These are phyloP conservation scores for Hydrophis major DNA, from an alignment of 2,797 vertebrate genomes.

Conservation along the genomic window DNA sequence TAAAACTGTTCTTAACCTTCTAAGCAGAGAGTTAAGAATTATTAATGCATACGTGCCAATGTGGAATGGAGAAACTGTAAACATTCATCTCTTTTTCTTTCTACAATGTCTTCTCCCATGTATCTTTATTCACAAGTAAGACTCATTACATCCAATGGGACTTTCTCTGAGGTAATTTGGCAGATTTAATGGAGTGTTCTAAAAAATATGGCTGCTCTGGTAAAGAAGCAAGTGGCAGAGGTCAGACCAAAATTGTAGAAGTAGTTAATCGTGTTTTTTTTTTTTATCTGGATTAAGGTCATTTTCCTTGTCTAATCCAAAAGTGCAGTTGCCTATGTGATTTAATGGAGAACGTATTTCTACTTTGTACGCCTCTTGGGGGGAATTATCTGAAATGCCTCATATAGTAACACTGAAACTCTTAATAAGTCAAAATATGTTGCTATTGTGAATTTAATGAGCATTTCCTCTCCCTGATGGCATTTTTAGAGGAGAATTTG, in stretches of 20 bases:
- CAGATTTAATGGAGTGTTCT: not conserved
- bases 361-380: not conserved
- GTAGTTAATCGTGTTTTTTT: not conserved
- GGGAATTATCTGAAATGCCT: not conserved
- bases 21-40: not conserved
- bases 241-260: not conserved
- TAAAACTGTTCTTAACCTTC: not conserved
- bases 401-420: not conserved
- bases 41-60: not conserved
- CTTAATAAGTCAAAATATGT: constrained; percentile 5
- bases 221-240: not conserved
- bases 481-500: constrained; percentile 35
- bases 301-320: not conserved
- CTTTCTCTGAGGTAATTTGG: not conserved
- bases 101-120: not conserved
- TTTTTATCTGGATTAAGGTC: not conserved
- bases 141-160: not conserved
- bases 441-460: constrained; percentile 22
- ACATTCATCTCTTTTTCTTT: not conserved
- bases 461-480: not conserved
- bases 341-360: not conserved
- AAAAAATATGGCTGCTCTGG: not conserved
- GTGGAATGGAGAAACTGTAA: too few species aligned
- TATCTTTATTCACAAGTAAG: not conserved
- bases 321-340: not conserved